Percentiles rank a stretch among this genome's conserved stretches.
These are phyloP conservation scores for Tineola bisselliella DNA, from an alignment of 2,888 invertebrate species.

Conservation along the genomic window DNA sequence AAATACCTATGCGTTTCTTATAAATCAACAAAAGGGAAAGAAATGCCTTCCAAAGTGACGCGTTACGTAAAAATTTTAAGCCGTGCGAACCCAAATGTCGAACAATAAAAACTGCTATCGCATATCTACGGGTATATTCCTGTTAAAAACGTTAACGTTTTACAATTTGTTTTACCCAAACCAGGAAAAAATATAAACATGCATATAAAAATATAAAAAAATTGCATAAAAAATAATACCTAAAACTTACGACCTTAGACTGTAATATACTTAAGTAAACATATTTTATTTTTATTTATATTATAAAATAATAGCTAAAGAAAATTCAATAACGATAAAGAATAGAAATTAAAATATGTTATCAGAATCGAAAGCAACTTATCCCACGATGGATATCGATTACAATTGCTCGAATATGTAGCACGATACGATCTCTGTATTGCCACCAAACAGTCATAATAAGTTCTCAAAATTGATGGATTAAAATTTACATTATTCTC, in stretches of 20 bases:
- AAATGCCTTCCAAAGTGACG: neutral
- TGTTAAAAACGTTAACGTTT: neutral
- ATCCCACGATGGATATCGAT: slow-evolving; percentile 1
- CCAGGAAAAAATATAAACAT: no score
- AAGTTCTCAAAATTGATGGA: slow-evolving; percentile 1
- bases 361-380: neutral
- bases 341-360: no score
- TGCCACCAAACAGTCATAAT: neutral
- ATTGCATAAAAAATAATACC: no score
- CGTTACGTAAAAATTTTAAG: neutral
- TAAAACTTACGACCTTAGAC: no score
- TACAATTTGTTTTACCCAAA: neutral
- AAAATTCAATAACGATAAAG: no score
- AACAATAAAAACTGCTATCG: neutral
- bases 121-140: neutral
- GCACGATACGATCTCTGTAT: neutral
- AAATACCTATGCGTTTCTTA: slow-evolving; percentile 33
- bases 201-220: no score
- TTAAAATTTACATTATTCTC: neutral
- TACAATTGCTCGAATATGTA: neutral
- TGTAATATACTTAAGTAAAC: no score
- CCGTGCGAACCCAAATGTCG: slow-evolving; percentile 6
- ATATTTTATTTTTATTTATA: no score
- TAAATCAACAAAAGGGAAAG: neutral
- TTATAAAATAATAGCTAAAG: no score